A percentile compares a stretch with the other conserved stretches of the same genome.
Evolutionary conservation across 92 coral and sea anemone species (phyloP).

Genomic region (Porites lobata): DNA sequence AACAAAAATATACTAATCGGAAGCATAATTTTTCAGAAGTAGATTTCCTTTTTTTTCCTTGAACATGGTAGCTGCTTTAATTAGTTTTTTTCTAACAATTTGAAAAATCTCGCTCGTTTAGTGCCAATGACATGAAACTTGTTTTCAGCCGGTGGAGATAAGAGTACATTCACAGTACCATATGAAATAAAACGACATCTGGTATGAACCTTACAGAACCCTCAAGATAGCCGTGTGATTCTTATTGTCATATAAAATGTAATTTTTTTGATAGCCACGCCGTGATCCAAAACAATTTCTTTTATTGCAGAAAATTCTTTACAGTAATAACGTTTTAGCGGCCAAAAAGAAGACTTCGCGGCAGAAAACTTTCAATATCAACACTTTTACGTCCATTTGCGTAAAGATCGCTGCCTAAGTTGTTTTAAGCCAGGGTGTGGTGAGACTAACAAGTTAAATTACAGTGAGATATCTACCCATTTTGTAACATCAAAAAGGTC

Average conservation of each 20-base stretch:
- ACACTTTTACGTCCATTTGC: background rate
- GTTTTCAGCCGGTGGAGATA: background rate
- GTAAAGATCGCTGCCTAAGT: background rate
- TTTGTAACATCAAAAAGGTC: slow-evolving; percentile 2
- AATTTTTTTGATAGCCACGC: background rate
- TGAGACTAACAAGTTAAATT: background rate
- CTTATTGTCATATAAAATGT: background rate
- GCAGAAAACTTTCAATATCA: background rate
- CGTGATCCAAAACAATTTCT: background rate
- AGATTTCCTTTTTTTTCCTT: too few relatives aligned
- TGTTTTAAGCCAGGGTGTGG: slow-evolving; percentile 2
- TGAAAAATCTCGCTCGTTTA: too few relatives aligned
- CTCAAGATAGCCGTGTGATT: background rate
- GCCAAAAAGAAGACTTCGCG: background rate
- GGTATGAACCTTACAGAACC: background rate
- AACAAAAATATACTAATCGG: background rate
- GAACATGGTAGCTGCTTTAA: too few relatives aligned
- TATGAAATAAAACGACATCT: background rate
- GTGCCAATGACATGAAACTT: too few relatives aligned
- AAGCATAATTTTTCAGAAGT: too few relatives aligned
- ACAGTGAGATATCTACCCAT: background rate
- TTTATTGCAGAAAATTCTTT: background rate
- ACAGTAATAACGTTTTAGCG: background rate
- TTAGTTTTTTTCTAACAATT: too few relatives aligned
- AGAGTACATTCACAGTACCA: background rate